Evolutionary conservation across 2,797 vertebrate species (phyloP).

Genomic region (Syngnathus rostellatus): DNA sequence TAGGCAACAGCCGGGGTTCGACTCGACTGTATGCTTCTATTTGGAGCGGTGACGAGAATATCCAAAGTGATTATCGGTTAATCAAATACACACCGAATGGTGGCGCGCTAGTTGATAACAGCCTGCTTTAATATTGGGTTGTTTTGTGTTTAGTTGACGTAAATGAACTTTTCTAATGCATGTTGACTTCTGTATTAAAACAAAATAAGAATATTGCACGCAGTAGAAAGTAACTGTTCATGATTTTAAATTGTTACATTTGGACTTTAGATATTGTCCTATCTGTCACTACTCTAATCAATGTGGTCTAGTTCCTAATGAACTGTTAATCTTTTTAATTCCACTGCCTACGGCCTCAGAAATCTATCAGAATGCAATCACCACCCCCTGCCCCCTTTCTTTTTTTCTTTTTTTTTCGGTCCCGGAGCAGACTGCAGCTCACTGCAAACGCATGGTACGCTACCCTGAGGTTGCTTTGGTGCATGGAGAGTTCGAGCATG

Average conservation of each 20-base stretch:
- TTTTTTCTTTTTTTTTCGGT: constrained; percentile 27
- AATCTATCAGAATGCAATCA: constrained; percentile 77
- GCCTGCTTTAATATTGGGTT: not conserved
- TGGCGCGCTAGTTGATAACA: not conserved
- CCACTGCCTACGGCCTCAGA: constrained; percentile 66
- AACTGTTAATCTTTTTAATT: constrained; percentile 78
- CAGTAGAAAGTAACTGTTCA: constrained; percentile 13
- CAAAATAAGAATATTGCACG: not conserved
- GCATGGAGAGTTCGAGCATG: constrained; percentile 58
- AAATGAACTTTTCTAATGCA: not conserved
- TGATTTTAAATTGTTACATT: constrained; percentile 69
- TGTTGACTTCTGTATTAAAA: not conserved
- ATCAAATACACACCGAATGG: constrained; percentile 32
- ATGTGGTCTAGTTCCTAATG: constrained; percentile 70
- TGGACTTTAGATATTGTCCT: constrained; percentile 65
- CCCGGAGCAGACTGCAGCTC: constrained; percentile 35
- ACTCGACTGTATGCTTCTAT: constrained; percentile 42
- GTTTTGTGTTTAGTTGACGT: not conserved
- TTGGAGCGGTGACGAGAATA: constrained; percentile 47
- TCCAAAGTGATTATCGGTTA: constrained; percentile 52
- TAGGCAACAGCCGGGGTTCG: constrained; percentile 45
- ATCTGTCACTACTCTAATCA: constrained; percentile 69
- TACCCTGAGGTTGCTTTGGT: constrained; percentile 57
- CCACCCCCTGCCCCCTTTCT: constrained; percentile 39
- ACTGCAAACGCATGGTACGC: constrained; percentile 48